A percentile compares a stretch with the other conserved stretches of the same genome.
Evolutionary conservation across 1,140 invertebrate species (phyloP).

Genomic region (Trichonephila inaurata): DNA sequence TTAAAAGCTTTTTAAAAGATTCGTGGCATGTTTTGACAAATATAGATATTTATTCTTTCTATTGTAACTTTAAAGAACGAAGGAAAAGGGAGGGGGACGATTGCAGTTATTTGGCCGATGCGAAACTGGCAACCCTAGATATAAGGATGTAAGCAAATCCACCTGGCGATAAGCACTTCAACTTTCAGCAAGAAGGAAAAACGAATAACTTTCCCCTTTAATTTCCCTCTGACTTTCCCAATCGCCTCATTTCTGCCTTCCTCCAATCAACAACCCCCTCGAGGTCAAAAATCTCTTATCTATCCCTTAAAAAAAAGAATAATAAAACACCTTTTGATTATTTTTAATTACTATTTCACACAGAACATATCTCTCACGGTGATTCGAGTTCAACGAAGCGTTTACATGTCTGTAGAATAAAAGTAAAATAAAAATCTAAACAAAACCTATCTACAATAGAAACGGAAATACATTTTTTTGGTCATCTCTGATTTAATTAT

Average conservation of each 20-base stretch:
- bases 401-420: no score
- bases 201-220: conserved; percentile 26
- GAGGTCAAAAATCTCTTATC: conserved; percentile 25
- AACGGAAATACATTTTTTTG: conserved; percentile 22
- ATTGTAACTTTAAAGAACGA: no score
- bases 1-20: no score
- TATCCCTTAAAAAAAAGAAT: neutral
- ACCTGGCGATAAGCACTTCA: neutral
- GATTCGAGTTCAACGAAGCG: neutral
- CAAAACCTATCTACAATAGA: neutral
- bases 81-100: neutral
- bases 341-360: neutral
- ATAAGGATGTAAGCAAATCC: neutral
- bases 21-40: no score
- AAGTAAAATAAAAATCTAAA: neutral
- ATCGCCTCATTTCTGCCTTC: neutral
- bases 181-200: conserved; percentile 6
- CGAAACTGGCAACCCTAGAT: neutral
- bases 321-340: neutral
- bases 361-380: neutral
- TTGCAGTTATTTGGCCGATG: neutral
- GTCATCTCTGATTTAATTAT: conserved; percentile 30
- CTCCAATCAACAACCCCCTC: neutral
- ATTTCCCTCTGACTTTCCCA: conserved; percentile 1
- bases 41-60: no score